Evolutionary conservation across 2,113 vertebrate species (phyloP).

Genomic region (Silurus glanis): DNA sequence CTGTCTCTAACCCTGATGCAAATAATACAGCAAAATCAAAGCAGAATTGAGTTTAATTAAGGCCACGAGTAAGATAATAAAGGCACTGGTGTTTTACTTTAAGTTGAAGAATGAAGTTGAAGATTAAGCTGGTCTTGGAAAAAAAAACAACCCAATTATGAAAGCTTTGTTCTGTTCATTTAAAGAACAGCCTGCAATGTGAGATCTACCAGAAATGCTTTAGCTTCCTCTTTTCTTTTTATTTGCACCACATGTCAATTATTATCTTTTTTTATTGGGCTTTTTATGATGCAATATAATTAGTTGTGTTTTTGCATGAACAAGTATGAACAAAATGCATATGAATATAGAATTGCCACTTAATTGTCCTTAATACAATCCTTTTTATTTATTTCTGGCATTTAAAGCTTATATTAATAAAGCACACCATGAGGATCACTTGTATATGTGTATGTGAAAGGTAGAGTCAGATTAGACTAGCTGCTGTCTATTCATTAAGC

Average conservation of each 20-base stretch:
- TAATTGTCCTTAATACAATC: not conserved
- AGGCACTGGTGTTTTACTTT: not conserved
- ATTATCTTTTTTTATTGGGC: not conserved
- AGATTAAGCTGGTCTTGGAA: slow-evolving; percentile 3
- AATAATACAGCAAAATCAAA: slow-evolving; percentile 64
- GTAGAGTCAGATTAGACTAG: not conserved
- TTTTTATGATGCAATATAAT: not conserved
- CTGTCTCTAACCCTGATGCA: slow-evolving; percentile 56
- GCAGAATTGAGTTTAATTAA: slow-evolving; percentile 41
- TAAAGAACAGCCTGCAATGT: not conserved
- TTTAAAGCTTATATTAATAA: not conserved
- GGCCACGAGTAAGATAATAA: slow-evolving; percentile 24
- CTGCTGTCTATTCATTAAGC: not conserved
- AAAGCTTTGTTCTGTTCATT: slow-evolving; percentile 20
- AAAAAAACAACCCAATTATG: slow-evolving; percentile 22
- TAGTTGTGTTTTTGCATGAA: not conserved
- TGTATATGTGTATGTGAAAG: not conserved
- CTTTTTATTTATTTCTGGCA: not conserved
- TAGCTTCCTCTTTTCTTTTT: not conserved
- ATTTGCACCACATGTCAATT: not conserved
- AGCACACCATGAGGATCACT: not conserved
- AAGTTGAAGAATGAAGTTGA: not conserved
- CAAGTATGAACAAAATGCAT: not conserved
- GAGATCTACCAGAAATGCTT: not conserved
- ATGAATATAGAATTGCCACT: not conserved